A percentile compares a stretch with the other conserved stretches of the same genome.
Evolutionary conservation across 2,113 vertebrate species (phyloP).

Genomic region (Tringa solitaria): DNA sequence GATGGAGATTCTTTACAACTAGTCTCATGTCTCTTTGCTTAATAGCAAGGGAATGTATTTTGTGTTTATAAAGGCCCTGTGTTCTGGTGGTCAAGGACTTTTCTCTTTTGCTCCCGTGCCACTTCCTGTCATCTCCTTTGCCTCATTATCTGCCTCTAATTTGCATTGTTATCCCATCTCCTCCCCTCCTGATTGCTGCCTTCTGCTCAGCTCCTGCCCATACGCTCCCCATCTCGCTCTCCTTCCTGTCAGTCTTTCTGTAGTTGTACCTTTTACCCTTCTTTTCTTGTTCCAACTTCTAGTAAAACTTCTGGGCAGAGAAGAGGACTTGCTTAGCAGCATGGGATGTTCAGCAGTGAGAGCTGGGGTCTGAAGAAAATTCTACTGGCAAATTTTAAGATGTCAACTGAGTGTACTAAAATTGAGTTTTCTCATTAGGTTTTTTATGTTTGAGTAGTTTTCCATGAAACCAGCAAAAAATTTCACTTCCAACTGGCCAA

Average conservation of each 20-base stretch:
- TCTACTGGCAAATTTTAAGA: not conserved
- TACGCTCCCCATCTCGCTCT: not conserved
- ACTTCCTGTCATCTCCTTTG: not conserved
- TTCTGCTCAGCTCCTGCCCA: not conserved
- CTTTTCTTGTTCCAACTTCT: not conserved
- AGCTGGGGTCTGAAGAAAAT: not conserved
- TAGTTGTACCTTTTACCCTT: not conserved
- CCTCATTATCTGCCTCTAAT: not conserved
- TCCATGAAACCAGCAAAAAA: not conserved
- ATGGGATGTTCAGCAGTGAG: not conserved
- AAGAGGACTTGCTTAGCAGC: not conserved
- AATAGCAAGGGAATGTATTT: not conserved
- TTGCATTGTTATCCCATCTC: not conserved
- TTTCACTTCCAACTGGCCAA: not conserved
- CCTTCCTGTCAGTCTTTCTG: not conserved
- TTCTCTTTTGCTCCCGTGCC: not conserved
- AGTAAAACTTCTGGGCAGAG: not conserved
- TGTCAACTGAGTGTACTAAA: not conserved
- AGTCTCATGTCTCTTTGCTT: not conserved
- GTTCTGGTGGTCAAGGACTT: not conserved
- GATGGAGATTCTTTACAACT: not conserved
- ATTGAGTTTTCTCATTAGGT: not conserved
- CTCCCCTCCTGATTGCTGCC: not conserved
- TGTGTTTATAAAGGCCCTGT: not conserved
- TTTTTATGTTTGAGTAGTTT: not conserved